A percentile compares a stretch with the other conserved stretches of the same genome.
phyloP scores from a whole-genome alignment of 2,113 vertebrate genomes.

The Thymallus thymallus region DNA sequence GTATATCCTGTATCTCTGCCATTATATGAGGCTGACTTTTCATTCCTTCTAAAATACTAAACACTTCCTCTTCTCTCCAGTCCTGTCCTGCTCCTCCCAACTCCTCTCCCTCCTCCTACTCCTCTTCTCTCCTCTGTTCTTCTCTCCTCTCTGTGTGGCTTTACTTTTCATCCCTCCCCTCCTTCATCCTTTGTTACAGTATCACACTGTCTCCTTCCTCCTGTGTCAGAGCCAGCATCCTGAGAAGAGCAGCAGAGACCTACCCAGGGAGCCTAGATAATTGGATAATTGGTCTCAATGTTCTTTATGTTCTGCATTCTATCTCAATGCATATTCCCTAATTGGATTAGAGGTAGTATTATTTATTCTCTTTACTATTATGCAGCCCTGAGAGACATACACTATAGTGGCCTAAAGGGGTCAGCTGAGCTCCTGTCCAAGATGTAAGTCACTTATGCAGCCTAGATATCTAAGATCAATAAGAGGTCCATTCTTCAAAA shows the following conservation, averaged over 20 bases:
- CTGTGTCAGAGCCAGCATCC: constrained; percentile 23
- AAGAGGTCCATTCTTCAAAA: background rate
- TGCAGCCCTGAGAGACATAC: constrained; percentile 2
- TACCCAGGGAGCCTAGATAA: constrained; percentile 27
- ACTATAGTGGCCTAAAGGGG: too few species aligned
- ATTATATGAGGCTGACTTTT: background rate
- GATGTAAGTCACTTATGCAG: too few species aligned
- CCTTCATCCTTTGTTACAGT: too few species aligned
- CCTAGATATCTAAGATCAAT: background rate
- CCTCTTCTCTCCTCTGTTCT: too few species aligned
- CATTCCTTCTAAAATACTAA: background rate
- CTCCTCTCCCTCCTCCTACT: background rate
- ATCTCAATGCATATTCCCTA: constrained; percentile 40
- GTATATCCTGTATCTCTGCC: background rate
- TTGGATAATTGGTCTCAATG: constrained; percentile 7
- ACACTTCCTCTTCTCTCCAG: background rate
- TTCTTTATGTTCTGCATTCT: constrained; percentile 40
- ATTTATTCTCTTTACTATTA: constrained; percentile 42
- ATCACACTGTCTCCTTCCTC: constrained; percentile 4
- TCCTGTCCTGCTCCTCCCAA: background rate
- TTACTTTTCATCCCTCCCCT: constrained; percentile 13
- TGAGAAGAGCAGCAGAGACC: constrained; percentile 41
- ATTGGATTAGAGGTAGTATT: constrained; percentile 52
- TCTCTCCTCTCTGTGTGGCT: background rate
- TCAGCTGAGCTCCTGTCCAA: too few species aligned